Conservation (phyloP, 2,888 invertebrate species). For the Hemistola chrysoprasaria region DNA sequence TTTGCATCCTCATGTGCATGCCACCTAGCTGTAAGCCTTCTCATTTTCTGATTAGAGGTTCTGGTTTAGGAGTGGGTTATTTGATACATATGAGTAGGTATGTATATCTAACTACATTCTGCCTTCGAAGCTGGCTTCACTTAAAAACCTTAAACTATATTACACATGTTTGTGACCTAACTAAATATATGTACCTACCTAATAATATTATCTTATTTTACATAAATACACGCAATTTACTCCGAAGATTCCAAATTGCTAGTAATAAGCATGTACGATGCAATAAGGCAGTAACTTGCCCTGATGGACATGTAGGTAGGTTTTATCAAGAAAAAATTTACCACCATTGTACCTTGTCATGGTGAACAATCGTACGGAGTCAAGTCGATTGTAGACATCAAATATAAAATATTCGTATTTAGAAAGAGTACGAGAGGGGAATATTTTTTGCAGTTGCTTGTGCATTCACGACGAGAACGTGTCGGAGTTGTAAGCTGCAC, state of each 20-base stretch:
- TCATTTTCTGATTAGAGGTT: slow-evolving; percentile 18
- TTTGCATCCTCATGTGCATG: slow-evolving; percentile 11
- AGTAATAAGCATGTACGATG: slow-evolving; percentile 20
- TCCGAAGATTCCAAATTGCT: slow-evolving; percentile 16
- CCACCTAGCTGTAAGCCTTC: slow-evolving; percentile 13
- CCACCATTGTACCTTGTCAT: slow-evolving; percentile 8
- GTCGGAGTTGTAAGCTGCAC: slow-evolving; percentile 29
- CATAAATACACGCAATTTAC: slow-evolving; percentile 5
- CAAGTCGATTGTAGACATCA: no score
- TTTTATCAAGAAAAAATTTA: slow-evolving; percentile 1
- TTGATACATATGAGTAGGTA: background rate
- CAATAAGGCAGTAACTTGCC: slow-evolving; percentile 16
- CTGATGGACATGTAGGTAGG: slow-evolving; percentile 11
- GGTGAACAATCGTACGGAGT: background rate
- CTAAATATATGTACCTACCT: no score
- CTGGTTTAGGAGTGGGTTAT: slow-evolving; percentile 12
- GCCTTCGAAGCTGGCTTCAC: no score
- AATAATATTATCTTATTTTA: no score
- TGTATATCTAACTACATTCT: no score
- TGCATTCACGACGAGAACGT: slow-evolving; percentile 26
- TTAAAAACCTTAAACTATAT: no score
- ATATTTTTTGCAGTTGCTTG: slow-evolving; percentile 20
- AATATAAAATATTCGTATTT: background rate
- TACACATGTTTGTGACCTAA: no score
- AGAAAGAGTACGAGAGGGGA: slow-evolving; percentile 8